Percentiles rank a stretch among this genome's conserved stretches.
phyloP scores from a whole-genome alignment of 2,888 invertebrate species.

The Zaprionus lineosus region DNA sequence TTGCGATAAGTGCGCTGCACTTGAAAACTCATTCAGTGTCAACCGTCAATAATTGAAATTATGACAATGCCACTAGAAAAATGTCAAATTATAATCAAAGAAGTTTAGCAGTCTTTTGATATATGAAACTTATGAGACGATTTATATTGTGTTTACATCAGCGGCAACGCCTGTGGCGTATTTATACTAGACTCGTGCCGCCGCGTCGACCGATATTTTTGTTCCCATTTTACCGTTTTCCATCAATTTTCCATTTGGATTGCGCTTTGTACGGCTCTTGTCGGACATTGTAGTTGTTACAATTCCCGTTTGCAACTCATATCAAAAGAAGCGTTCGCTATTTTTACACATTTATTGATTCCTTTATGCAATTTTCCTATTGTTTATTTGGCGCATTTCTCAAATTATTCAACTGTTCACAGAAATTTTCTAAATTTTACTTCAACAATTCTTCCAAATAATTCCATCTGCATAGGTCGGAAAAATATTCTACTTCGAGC shows the following conservation, averaged over 20 bases:
- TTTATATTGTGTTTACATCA: constrained; percentile 58
- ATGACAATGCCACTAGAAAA: constrained; percentile 13
- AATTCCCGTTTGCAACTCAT: constrained; percentile 66
- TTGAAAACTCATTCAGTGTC: constrained; percentile 51
- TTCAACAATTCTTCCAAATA: no score
- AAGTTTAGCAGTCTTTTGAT: constrained; percentile 58
- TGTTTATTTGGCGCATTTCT: constrained; percentile 55
- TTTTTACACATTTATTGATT: constrained; percentile 69
- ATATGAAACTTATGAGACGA: no score
- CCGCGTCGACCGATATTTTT: constrained; percentile 37
- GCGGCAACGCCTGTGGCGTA: constrained; percentile 27
- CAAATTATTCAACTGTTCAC: constrained; percentile 26
- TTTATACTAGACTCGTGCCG: constrained; percentile 19
- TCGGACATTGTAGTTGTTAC: constrained; percentile 49
- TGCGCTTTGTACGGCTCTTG: constrained; percentile 44
- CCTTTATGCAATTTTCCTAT: constrained; percentile 47
- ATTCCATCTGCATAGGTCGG: no score
- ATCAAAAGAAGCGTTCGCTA: constrained; percentile 64
- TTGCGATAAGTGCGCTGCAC: constrained; percentile 55
- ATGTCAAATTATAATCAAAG: constrained; percentile 32
- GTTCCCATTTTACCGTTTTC: no score
- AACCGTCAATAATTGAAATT: constrained; percentile 46
- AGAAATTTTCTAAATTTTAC: constrained; percentile 3
- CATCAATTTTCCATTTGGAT: constrained; percentile 16
- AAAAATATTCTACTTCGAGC: no score